Conservation (phyloP, 2,888 invertebrate genomes). For the Amiota communis region DNA sequence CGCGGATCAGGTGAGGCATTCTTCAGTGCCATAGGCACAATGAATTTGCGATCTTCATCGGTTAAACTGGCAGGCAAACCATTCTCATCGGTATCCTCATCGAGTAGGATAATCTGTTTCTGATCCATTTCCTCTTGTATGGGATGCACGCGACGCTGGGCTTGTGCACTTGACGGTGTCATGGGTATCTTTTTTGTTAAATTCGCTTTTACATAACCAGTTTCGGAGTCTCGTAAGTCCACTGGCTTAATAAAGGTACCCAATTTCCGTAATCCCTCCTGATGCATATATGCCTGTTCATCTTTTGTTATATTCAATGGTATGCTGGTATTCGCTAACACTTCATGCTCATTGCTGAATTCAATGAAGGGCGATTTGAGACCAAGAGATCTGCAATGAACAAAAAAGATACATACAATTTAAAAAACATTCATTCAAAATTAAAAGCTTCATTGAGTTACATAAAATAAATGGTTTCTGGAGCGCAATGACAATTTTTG, state of each 20-base stretch:
- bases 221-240: conserved; percentile 69
- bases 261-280: conserved; percentile 70
- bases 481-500: background rate
- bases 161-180: conserved; percentile 50
- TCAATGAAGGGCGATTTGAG: conserved; percentile 73
- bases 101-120: conserved; percentile 71
- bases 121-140: conserved; percentile 72
- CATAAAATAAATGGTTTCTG: conserved; percentile 7
- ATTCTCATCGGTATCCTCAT: conserved; percentile 72
- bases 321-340: conserved; percentile 71
- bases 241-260: conserved; percentile 73
- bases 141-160: conserved; percentile 64
- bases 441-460: background rate
- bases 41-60: conserved; percentile 72
- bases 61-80: conserved; percentile 70
- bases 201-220: conserved; percentile 70
- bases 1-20: conserved; percentile 69
- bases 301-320: conserved; percentile 72
- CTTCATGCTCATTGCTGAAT: conserved; percentile 69
- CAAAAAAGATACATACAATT: conserved; percentile 22
- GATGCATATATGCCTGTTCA: conserved; percentile 72
- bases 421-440: background rate
- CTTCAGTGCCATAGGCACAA: conserved; percentile 73
- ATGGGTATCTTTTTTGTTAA: conserved; percentile 67
- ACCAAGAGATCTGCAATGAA: conserved; percentile 68